Conservation (phyloP, 2,888 invertebrate species). For the Epicampocera succincta region DNA sequence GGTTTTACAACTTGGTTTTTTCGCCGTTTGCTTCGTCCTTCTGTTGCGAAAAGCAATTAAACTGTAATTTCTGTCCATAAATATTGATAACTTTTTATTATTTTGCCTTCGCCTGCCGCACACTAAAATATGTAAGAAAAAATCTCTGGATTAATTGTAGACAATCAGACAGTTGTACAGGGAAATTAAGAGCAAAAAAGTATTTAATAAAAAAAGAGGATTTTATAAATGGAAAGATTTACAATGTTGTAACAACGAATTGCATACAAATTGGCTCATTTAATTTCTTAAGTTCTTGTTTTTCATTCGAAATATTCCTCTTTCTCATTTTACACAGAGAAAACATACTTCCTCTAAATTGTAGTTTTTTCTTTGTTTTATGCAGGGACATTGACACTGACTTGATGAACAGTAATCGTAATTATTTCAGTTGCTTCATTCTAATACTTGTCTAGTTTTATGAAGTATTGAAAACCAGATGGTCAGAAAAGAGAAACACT, state of each 20-base stretch:
- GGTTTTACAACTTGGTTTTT: slow-evolving; percentile 12
- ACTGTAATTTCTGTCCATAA: slow-evolving; percentile 78
- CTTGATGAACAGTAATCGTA: too few relatives aligned
- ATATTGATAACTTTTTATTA: slow-evolving; percentile 74
- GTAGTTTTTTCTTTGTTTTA: slow-evolving; percentile 13
- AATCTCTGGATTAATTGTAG: slow-evolving; percentile 65
- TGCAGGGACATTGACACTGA: too few relatives aligned
- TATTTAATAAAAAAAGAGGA: slow-evolving; percentile 26
- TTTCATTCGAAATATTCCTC: too few relatives aligned
- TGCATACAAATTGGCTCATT: slow-evolving; percentile 70
- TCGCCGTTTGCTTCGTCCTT: slow-evolving; percentile 22
- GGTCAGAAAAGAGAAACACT: too few relatives aligned
- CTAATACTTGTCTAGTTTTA: too few relatives aligned
- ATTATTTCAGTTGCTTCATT: too few relatives aligned
- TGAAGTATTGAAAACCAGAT: too few relatives aligned
- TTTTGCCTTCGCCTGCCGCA: slow-evolving; percentile 12
- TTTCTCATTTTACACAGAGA: too few relatives aligned
- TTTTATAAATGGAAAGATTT: slow-evolving; percentile 59
- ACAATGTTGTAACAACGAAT: slow-evolving; percentile 62
- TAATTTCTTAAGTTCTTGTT: slow-evolving; percentile 49
- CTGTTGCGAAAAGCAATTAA: slow-evolving; percentile 75
- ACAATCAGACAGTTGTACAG: slow-evolving; percentile 64
- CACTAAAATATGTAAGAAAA: slow-evolving; percentile 19
- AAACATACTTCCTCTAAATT: too few relatives aligned
- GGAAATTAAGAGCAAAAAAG: slow-evolving; percentile 28